Base-by-base conservation (phyloP, 2,113 vertebrate genomes). In the Ifrita kowaldi region DNA sequence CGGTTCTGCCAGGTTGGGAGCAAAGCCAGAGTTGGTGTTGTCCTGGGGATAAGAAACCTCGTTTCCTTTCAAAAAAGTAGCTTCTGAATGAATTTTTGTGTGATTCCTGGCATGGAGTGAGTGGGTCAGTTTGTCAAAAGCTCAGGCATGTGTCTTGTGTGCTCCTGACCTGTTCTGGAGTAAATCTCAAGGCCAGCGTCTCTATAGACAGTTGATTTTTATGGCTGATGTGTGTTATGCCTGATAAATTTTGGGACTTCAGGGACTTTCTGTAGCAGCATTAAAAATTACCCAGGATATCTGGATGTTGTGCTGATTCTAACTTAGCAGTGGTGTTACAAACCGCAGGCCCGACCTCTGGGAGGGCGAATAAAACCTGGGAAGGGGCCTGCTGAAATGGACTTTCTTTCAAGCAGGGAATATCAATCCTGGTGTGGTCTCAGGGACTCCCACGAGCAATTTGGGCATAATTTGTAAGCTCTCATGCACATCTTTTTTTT, bases 131-230 rank as follows among this genome's bases (percentile, higher is more conserved):
- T 59, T 90, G 42, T 41, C 32, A 35, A 3, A 86, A 65, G 63
- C 52, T 32, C n/a, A 27, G 73, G 6, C 0, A 0, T 33, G 35
- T 4, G 4, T 77, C 64, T 57, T 47, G n/a, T 68, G 30, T 70
- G 49, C 46, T 70, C 41, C 46, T 37, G 52, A 10, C 17, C 32
- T 16, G 21, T 35, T 32, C 50, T 8, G 30, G 17, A n/a, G 35
- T 4, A 63, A 52, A 37, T 87, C 46, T 33, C 35, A 39, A 75
- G 39, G 15, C 35, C 30, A n/a, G 16, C 26, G 3, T 55, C 35
- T 46, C 22, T 50, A 12, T 3, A 52, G 83, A 19, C 17, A 27
- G 21, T 63, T 70, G 50, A 23, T 19, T 93, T 89, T 73, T 93
- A 67, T 44, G 55, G 32, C 50, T 59, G 55, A 11, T 65, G 6